Percentiles rank a stretch among this genome's conserved stretches.
These are phyloP conservation scores for Microctonus aethiopoides DNA, from an alignment of 2,888 invertebrate genomes.

Conservation along the genomic window DNA sequence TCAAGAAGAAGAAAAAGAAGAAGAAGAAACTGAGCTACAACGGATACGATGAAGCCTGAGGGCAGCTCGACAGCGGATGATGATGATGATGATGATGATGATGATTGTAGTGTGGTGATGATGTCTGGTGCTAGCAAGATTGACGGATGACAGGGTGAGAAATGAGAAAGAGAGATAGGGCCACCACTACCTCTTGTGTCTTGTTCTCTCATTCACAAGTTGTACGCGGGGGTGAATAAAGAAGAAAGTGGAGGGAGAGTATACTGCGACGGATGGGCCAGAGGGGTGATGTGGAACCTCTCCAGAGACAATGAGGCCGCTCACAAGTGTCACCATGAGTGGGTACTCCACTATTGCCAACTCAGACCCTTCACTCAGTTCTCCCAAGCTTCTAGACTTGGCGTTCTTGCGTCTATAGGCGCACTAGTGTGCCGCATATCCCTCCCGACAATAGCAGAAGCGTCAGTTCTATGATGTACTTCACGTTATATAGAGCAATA, in stretches of 20 bases:
- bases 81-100: neutral
- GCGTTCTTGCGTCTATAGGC: conserved; percentile 40
- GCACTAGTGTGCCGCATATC: conserved; percentile 39
- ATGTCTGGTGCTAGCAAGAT: conserved; percentile 23
- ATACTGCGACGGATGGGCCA: conserved; percentile 34
- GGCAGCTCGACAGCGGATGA: neutral
- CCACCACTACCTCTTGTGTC: conserved; percentile 7
- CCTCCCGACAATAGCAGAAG: conserved; percentile 38
- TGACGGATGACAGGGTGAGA: conserved; percentile 11
- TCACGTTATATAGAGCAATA: conserved; percentile 35
- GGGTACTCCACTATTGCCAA: conserved; percentile 66
- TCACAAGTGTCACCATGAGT: conserved; percentile 66
- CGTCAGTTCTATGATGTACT: conserved; percentile 37
- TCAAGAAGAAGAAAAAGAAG: neutral
- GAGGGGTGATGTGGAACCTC: conserved; percentile 58
- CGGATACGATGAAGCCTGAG: conserved; percentile 13
- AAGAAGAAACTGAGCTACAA: conserved; percentile 12
- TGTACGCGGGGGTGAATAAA: conserved; percentile 22
- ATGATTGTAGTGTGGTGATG: no score
- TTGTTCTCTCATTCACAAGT: conserved; percentile 16
- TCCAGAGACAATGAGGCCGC: conserved; percentile 67
- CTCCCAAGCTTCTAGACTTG: conserved; percentile 25
- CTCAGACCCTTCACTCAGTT: conserved; percentile 64
- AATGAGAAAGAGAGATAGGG: conserved; percentile 26
- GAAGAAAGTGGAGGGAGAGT: no score